A percentile compares a stretch with the other conserved stretches of the same genome.
Evolutionary conservation across 2,888 invertebrate genomes (phyloP).

Genomic region (Erebia aethiops): DNA sequence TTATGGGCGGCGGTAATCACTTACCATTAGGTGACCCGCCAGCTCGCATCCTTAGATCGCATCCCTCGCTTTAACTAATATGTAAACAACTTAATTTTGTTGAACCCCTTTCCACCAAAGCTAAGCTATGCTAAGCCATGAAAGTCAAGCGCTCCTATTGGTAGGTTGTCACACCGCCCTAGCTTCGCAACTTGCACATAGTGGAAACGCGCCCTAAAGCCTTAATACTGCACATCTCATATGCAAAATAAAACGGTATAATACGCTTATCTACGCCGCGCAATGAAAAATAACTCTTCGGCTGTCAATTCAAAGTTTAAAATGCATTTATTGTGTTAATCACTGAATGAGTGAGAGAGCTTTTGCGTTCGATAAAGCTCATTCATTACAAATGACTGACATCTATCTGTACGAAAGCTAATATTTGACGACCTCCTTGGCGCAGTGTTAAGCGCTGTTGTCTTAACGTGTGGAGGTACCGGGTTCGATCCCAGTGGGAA

Average conservation of each 20-base stretch:
- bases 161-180: no score
- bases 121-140: no score
- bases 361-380: slow-evolving; percentile 9
- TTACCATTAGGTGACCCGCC: no score
- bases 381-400: slow-evolving; percentile 15
- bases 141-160: no score
- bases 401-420: neutral
- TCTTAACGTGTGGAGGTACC: no score
- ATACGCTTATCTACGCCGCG: neutral
- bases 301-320: slow-evolving; percentile 1
- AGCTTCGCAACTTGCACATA: neutral
- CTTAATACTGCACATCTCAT: neutral
- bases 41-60: no score
- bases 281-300: neutral
- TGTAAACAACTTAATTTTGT: no score
- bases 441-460: no score
- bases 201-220: neutral
- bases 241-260: neutral
- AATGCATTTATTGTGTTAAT: neutral
- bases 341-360: neutral
- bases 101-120: no score
- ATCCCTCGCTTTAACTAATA: no score
- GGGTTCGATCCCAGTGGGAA: no score
- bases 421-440: neutral
- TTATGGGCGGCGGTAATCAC: no score